These are phyloP conservation scores for Paguma larvata DNA, from an alignment of 2,797 vertebrate genomes.

Conservation along the genomic window DNA sequence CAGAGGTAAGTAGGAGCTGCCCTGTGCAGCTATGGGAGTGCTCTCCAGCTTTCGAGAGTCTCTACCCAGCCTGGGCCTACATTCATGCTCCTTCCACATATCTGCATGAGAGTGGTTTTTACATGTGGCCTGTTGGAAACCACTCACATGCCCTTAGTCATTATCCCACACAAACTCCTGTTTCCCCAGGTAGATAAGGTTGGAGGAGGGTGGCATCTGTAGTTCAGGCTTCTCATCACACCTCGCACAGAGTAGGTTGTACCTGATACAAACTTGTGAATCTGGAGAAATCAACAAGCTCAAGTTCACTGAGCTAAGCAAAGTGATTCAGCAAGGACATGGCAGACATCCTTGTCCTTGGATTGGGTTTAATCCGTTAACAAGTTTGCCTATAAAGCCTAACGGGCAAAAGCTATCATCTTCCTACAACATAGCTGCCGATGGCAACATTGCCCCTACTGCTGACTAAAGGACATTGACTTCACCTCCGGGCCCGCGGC, in stretches of 20 bases:
- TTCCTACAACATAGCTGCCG: neutral
- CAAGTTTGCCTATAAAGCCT: neutral
- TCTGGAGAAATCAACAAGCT: neutral
- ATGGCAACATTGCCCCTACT: neutral
- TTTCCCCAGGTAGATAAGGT: neutral
- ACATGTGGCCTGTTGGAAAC: neutral
- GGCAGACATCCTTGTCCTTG: neutral
- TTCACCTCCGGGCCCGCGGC: neutral
- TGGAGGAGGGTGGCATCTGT: neutral
- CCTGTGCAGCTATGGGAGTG: accelerated
- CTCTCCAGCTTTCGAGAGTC: neutral
- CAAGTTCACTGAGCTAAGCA: neutral
- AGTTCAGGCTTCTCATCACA: neutral
- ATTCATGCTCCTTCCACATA: neutral
- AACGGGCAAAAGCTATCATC: neutral
- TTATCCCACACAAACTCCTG: neutral
- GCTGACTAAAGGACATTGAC: neutral
- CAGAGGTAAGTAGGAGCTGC: neutral
- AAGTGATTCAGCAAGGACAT: neutral
- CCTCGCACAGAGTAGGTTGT: neutral
- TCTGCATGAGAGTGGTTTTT: neutral
- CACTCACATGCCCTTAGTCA: neutral
- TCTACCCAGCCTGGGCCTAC: neutral
- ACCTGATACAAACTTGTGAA: neutral
- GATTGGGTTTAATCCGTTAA: neutral